Evolutionary conservation across 2,797 vertebrate genomes (phyloP).

Genomic region (Cephalopachus bancanus): DNA sequence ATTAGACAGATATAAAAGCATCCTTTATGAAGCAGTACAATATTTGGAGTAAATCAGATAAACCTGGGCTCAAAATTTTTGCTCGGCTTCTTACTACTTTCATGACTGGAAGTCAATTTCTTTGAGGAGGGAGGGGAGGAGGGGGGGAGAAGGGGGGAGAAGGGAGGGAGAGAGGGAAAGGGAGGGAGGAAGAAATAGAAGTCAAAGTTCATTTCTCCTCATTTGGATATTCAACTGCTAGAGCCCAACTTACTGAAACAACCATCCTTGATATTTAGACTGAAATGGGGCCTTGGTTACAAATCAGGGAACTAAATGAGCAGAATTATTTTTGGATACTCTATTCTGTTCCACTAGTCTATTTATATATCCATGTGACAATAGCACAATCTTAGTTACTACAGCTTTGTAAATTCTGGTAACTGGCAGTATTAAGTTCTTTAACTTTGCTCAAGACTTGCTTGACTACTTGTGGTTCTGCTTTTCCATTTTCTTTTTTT

Average conservation of each 20-base stretch:
- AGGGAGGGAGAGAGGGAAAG: too few relatives aligned
- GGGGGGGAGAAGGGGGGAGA: too few relatives aligned
- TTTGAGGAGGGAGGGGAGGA: background rate
- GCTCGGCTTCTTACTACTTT: slow-evolving; percentile 5
- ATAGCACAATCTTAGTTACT: background rate
- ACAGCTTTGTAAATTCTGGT: background rate
- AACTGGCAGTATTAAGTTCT: background rate
- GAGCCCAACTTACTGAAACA: background rate
- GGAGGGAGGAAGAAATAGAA: background rate
- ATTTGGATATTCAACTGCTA: background rate
- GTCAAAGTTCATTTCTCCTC: background rate
- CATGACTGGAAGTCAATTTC: background rate
- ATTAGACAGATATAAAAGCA: slow-evolving; percentile 23
- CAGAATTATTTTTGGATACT: background rate
- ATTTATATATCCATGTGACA: background rate
- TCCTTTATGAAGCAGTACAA: background rate
- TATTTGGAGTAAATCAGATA: background rate
- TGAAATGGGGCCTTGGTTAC: background rate
- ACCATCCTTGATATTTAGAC: background rate
- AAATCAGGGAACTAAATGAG: background rate
- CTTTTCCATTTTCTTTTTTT: slow-evolving; percentile 2
- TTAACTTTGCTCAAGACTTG: background rate
- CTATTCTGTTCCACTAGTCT: background rate
- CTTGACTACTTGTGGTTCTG: background rate
- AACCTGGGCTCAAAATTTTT: background rate